phyloP scores from a whole-genome alignment of 2,888 invertebrate genomes.

The Sarcophaga carnaria region DNA sequence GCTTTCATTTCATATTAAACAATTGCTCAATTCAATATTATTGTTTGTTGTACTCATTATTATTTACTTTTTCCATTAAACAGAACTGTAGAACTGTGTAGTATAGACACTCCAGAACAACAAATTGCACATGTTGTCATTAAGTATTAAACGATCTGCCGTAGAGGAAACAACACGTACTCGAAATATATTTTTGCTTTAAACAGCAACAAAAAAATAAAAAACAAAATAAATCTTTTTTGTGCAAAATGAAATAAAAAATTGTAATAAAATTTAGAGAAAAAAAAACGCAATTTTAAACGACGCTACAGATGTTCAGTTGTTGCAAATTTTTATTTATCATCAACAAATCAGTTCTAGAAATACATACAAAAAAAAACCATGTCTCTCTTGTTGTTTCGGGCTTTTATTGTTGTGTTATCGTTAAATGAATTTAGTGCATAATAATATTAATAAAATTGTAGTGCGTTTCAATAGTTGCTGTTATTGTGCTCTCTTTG shows the following conservation, averaged over 20 bases:
- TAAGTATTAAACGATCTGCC: conserved; percentile 54
- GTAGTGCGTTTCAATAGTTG: not conserved
- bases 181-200: conserved; percentile 4
- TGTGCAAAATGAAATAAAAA: not conserved
- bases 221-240: conserved; percentile 8
- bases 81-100: conserved; percentile 2
- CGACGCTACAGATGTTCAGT: conserved; percentile 1
- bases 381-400: not conserved
- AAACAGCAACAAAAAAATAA: conserved; percentile 1
- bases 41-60: not conserved
- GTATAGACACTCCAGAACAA: conserved; percentile 1
- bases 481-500: not conserved
- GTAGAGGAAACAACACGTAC: conserved; percentile 30
- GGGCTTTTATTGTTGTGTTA: conserved; percentile 8
- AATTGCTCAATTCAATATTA: conserved; percentile 1
- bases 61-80: not conserved
- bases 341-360: not conserved
- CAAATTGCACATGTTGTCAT: conserved; percentile 38
- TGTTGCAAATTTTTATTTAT: conserved; percentile 15
- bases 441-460: conserved; percentile 4
- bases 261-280: not conserved
- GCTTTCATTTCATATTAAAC: not conserved
- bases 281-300: not conserved
- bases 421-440: not conserved
- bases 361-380: not conserved